Percentiles rank a stretch among this genome's conserved stretches.
Evolutionary conservation across 2,113 vertebrate genomes (phyloP).

Genomic region (Parus major): DNA sequence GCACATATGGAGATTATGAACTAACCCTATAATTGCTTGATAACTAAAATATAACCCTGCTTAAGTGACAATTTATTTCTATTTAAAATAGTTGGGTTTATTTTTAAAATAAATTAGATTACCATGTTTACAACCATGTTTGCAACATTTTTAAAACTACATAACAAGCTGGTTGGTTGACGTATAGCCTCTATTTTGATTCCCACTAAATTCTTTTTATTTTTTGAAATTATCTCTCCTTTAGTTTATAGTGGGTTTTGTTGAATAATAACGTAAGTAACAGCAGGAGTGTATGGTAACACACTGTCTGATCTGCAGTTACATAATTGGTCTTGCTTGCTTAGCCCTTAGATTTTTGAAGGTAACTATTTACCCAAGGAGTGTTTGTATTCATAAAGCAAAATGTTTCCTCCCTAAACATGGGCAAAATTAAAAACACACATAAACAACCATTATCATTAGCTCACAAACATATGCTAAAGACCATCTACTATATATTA

Average conservation of each 20-base stretch:
- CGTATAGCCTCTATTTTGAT: slow-evolving; percentile 68
- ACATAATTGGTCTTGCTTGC: slow-evolving; percentile 73
- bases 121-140: slow-evolving; percentile 55
- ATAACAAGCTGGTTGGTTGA: slow-evolving; percentile 62
- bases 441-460: slow-evolving; percentile 96
- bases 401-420: slow-evolving; percentile 76
- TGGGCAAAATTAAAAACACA: slow-evolving; percentile 81
- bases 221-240: slow-evolving; percentile 79
- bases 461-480: slow-evolving; percentile 96
- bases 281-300: slow-evolving; percentile 70
- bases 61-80: slow-evolving; percentile 44
- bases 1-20: slow-evolving; percentile 54
- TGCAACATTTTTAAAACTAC: slow-evolving; percentile 53
- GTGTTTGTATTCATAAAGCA: slow-evolving; percentile 81
- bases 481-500: slow-evolving; percentile 93
- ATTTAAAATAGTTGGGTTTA: slow-evolving; percentile 52
- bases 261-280: slow-evolving; percentile 83
- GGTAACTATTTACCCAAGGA: slow-evolving; percentile 73
- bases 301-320: slow-evolving; percentile 72
- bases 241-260: slow-evolving; percentile 81
- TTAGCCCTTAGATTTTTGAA: slow-evolving; percentile 77
- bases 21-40: slow-evolving; percentile 33
- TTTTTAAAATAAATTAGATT: slow-evolving; percentile 1
- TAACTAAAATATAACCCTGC: slow-evolving; percentile 50
- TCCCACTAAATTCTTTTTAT: slow-evolving; percentile 74